A percentile compares a stretch with the other conserved stretches of the same genome.
Conservation (phyloP, 2,888 invertebrate genomes). For the Acleris cristana region DNA sequence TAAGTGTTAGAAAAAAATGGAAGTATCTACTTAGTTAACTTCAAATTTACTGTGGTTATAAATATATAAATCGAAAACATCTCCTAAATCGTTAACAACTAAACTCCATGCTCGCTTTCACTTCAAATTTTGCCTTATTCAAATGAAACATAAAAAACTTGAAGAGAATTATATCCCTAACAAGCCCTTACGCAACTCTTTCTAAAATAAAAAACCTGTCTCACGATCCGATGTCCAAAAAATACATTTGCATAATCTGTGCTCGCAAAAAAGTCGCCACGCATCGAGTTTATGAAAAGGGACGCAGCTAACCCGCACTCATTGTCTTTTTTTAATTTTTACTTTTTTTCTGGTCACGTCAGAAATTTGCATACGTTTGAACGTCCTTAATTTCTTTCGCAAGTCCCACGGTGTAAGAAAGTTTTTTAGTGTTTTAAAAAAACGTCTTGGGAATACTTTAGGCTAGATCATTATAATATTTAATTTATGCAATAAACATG, state of each 20-base stretch:
- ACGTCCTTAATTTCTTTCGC: constrained; percentile 34
- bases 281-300: constrained; percentile 69
- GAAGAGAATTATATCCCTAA: constrained; percentile 30
- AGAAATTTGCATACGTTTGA: constrained; percentile 35
- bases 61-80: too few species aligned
- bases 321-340: constrained; percentile 49
- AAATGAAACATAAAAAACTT: constrained; percentile 23
- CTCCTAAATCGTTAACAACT: background rate
- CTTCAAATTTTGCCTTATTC: constrained; percentile 19
- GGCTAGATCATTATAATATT: constrained; percentile 25
- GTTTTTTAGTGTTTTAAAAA: constrained; percentile 36
- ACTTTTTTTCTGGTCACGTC: constrained; percentile 37
- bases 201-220: constrained; percentile 57
- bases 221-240: constrained; percentile 72
- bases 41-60: too few species aligned
- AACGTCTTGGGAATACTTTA: constrained; percentile 24
- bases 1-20: too few species aligned
- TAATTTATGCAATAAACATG: constrained; percentile 25
- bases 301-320: constrained; percentile 52
- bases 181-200: constrained; percentile 44
- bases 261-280: constrained; percentile 73
- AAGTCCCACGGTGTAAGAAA: constrained; percentile 32
- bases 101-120: background rate
- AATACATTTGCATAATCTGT: constrained; percentile 77
- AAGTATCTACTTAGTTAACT: too few species aligned